A percentile compares a stretch with the other conserved stretches of the same genome.
Conservation (phyloP, 2,888 invertebrate species). For the Thelaira solivaga region DNA sequence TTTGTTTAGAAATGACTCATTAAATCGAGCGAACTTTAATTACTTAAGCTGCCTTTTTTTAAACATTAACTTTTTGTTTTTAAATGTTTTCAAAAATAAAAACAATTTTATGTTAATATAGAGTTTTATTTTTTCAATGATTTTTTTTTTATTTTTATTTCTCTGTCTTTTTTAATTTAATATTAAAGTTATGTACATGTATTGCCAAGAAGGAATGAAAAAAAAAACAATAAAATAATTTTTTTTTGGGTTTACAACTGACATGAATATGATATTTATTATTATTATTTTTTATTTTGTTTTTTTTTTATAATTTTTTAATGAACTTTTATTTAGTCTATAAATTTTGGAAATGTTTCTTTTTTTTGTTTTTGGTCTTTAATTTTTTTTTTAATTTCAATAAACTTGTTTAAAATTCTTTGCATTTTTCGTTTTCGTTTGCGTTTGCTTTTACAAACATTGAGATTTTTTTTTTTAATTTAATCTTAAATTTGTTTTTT, state of each 20-base stretch:
- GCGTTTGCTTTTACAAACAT: constrained; percentile 21
- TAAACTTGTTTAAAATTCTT: constrained; percentile 22
- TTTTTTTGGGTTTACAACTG: constrained; percentile 22
- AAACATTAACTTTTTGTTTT: not conserved
- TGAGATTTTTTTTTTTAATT: constrained; percentile 2
- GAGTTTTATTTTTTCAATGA: constrained; percentile 28
- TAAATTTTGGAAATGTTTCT: not conserved
- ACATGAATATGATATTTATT: constrained; percentile 46
- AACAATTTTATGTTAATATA: not conserved
- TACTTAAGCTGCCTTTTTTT: not conserved
- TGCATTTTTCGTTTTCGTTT: not conserved
- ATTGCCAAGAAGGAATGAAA: constrained; percentile 11
- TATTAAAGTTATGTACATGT: constrained; percentile 32
- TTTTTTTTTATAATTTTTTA: not conserved
- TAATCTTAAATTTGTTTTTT: not conserved
- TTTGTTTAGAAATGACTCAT: constrained; percentile 11
- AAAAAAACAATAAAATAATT: not conserved
- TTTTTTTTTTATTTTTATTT: constrained; percentile 29
- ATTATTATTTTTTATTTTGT: not conserved
- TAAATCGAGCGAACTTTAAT: not conserved
- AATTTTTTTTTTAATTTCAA: not conserved
- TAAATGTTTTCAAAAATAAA: not conserved
- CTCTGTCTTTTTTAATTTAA: constrained; percentile 15
- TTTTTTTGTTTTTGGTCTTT: not conserved
- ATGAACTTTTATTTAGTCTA: constrained; percentile 31